Evolutionary conservation across 2,113 vertebrate species (phyloP), one percentile per base, ranked within the genome.

Genomic region (Heteronetta atricapilla): DNA sequence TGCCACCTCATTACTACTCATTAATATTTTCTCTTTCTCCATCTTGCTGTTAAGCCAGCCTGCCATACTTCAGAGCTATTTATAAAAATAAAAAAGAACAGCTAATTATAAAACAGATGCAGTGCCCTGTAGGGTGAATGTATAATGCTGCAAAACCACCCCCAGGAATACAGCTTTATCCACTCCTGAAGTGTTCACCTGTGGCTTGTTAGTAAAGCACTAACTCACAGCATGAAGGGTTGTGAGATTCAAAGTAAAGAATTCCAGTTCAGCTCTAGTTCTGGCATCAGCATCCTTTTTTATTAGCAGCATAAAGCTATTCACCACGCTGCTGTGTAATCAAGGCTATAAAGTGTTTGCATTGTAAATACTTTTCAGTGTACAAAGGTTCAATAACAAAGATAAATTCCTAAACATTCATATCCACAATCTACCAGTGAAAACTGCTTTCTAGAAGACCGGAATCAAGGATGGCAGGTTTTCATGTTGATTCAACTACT

Each of bases 31-130:
- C 23, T 73, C 58, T 86, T 92, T 48, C 38, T 90, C 53, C 66
- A 55, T 44, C 46, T 83, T 92, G 77, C 76, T 84, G 22, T 76
- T 84, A 93, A 85, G 93, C 52, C 67, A 94, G 29, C 48, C 76
- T 84, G 52, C 58, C 67, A 48, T 76, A 74, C 64, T 73, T 86
- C 19, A 44, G 36, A 44, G 22, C 28, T 81, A 80, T 75, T 77
- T 84, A 86, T 77, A 42, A 94, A 88, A 75, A 94, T 48, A 48
- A 48, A 48, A 22, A 70, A 34, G 79, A 85, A 81, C 86, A 95
- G 38, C 56, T 95, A 94, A 94, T 93, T 87, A 95, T 40, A 53
- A 31, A 94, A 56, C 74, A 95, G 75, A 82, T 76, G 62, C 34
- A 67, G 60, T 52, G 13, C 60, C 38, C 82, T 64, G 75, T 60